phyloP scores from a whole-genome alignment of 2,888 invertebrate genomes.

The Acanthosepion esculentum region DNA sequence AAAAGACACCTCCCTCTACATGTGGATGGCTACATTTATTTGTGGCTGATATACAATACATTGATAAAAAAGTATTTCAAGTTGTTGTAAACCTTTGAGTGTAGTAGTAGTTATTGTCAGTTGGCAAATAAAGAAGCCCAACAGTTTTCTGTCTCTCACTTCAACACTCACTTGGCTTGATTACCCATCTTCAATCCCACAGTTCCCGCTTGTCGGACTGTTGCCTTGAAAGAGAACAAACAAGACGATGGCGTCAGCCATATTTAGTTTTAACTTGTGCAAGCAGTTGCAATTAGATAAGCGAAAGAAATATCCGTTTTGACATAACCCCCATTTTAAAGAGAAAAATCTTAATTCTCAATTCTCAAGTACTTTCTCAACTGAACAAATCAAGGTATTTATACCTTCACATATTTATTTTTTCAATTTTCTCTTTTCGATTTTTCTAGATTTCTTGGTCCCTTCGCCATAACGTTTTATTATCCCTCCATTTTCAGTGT shows the following conservation, averaged over 20 bases:
- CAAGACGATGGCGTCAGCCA: neutral
- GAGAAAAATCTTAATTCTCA: neutral
- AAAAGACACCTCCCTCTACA: neutral
- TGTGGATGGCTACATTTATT: neutral
- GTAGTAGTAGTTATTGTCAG: neutral
- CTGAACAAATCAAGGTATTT: neutral
- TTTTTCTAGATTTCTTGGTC: neutral
- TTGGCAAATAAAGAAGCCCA: neutral
- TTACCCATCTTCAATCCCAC: neutral
- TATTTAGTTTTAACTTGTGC: neutral
- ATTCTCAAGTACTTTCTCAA: neutral
- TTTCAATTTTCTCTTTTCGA: neutral
- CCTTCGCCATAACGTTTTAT: conserved; percentile 5
- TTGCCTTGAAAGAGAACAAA: neutral
- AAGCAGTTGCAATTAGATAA: neutral
- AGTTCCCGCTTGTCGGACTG: conserved; percentile 33
- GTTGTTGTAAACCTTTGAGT: neutral
- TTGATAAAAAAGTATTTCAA: neutral
- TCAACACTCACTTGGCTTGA: neutral
- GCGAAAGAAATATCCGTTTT: neutral
- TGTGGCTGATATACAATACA: neutral
- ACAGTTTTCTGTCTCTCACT: neutral
- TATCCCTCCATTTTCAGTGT: neutral
- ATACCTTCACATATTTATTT: neutral
- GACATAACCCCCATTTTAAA: neutral